Base-by-base conservation (phyloP, 2,113 vertebrate genomes). In the Melanotaenia duboulayi region DNA sequence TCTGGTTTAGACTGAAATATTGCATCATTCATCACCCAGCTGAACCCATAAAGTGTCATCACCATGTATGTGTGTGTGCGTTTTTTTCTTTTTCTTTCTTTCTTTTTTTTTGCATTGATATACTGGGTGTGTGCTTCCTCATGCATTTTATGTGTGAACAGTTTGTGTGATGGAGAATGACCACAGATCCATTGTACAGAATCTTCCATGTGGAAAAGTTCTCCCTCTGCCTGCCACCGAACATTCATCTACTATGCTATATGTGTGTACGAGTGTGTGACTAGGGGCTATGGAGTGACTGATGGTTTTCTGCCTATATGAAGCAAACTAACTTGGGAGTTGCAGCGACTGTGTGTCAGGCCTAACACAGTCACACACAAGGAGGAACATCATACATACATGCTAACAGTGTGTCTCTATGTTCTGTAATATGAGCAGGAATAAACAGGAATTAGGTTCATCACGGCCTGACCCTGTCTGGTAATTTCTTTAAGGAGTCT, bases 1-100 rank as follows among this genome's bases (percentile, higher is more conserved):
- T 77, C 86, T 86, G 84, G 57, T 89, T 88, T 76, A 91, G 40
- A 82, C 86, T 89, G 81, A 90, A 90, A 90, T 89, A 91, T 91
- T 86, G 85, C 87, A 88, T 83, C 87, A 91, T 89, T 91, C 83
- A 91, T 90, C 87, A 90, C 76, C 74, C 78, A 60, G 63, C 73
- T 66, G 56, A 89, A 77, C 76, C n/a, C 81, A 82, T 61, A 61
- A 67, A 62, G 62, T 74, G 64, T 73, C 71, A 60, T 64, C 4
- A 0, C 35, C 32, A 6, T 11, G 59, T 70, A 55, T 72, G 67
- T 46, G 68, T 62, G 32, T 49, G 46, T 52, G 46, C 61, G 28
- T 65, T 56, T 39, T 37, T 50, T 52, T 59, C 22, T 19, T 49
- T 51, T 71, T 14, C 12, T 16, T 65, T 51, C n/a, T n/a, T n/a